These are phyloP conservation scores for Phoeniculus purpureus DNA, from an alignment of 2,797 vertebrate genomes.

Conservation along the genomic window DNA sequence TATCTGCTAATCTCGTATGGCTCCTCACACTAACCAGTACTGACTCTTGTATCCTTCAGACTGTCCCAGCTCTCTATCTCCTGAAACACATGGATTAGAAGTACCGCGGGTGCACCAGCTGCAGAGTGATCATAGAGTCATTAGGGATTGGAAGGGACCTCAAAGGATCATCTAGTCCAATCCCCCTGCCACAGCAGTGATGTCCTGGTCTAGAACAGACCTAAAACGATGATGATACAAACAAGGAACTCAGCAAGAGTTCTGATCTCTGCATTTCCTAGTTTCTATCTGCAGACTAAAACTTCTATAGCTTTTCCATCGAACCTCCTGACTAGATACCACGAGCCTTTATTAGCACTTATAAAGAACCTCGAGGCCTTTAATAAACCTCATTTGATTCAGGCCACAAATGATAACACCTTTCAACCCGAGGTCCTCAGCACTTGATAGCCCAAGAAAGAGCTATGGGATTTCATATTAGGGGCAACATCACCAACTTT, in stretches of 20 bases:
- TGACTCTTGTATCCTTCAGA: neutral
- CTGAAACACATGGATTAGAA: fast-evolving
- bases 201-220: neutral
- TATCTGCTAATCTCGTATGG: neutral
- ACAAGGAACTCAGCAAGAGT: neutral
- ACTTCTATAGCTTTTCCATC: neutral
- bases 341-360: neutral
- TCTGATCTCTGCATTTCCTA: neutral
- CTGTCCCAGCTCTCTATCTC: neutral
- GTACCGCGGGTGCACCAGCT: neutral
- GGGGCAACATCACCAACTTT: neutral
- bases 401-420: neutral
- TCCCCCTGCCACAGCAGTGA: neutral
- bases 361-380: neutral
- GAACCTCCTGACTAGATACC: neutral
- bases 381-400: neutral
- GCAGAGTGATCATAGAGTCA: neutral
- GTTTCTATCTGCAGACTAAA: neutral
- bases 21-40: neutral
- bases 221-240: neutral
- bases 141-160: too few species aligned
- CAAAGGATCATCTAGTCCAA: too few species aligned
- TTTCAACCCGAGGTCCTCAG: neutral
- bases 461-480: neutral
- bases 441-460: neutral